Conservation (phyloP, 2,888 invertebrate species). For the Neoaliturus tenellus region DNA sequence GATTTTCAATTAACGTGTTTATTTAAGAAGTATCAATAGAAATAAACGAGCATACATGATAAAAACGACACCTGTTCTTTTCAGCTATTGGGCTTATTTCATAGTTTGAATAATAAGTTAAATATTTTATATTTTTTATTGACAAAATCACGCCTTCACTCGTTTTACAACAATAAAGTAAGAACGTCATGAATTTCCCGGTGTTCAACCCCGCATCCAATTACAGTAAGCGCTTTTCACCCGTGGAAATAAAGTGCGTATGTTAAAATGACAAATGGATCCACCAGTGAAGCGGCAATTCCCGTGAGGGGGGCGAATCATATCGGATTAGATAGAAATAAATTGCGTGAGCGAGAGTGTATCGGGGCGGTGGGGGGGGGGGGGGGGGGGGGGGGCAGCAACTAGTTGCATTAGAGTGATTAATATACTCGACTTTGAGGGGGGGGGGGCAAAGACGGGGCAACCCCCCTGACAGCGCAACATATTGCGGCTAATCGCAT, state of each 20-base stretch:
- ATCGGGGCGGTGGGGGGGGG: not conserved
- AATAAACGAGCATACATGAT: too few relatives aligned
- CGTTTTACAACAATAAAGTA: too few relatives aligned
- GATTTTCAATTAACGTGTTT: too few relatives aligned
- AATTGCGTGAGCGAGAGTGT: slow-evolving; percentile 1
- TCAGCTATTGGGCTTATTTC: too few relatives aligned
- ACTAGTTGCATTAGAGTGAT: slow-evolving; percentile 25
- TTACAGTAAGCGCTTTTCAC: not conserved
- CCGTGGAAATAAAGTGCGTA: not conserved
- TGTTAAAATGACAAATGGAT: not conserved
- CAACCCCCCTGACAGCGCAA: not conserved
- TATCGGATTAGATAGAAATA: slow-evolving; percentile 21
- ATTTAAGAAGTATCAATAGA: too few relatives aligned
- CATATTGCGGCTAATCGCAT: slow-evolving; percentile 41
- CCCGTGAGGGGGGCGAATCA: not conserved
- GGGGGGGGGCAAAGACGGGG: too few relatives aligned
- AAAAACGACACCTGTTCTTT: too few relatives aligned
- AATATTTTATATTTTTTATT: too few relatives aligned
- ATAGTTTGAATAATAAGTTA: too few relatives aligned
- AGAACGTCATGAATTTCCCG: too few relatives aligned
- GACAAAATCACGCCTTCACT: too few relatives aligned
- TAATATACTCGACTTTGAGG: slow-evolving; percentile 15
- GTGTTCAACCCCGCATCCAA: too few relatives aligned
- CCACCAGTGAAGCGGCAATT: not conserved
- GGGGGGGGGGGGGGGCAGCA: slow-evolving; percentile 2